phyloP scores from a whole-genome alignment of 1,140 invertebrate genomes.

The Ruditapes philippinarum region DNA sequence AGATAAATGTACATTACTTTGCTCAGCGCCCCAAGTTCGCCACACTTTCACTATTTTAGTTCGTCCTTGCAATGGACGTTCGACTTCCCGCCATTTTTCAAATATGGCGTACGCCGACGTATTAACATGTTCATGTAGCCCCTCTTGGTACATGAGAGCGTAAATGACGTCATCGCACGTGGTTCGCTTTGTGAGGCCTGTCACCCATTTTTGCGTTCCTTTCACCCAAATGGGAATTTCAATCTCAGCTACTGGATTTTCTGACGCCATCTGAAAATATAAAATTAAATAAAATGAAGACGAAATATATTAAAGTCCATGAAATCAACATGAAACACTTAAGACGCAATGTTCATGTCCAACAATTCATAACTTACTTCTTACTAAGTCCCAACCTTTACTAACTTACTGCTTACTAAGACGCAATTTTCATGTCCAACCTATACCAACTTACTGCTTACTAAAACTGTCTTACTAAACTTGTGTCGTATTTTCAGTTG shows the following conservation, averaged over 20 bases:
- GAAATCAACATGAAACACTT: no score
- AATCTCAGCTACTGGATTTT: slow-evolving; percentile 44
- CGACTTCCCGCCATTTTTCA: slow-evolving; percentile 89
- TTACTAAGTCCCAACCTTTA: no score
- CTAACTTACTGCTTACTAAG: no score
- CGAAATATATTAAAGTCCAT: no score
- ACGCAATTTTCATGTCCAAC: no score
- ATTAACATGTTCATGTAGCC: slow-evolving; percentile 79
- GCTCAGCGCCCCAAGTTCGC: slow-evolving; percentile 92
- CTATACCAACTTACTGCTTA: no score
- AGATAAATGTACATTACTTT: slow-evolving; percentile 89
- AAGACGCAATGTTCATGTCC: no score
- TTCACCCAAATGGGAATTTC: slow-evolving; percentile 93
- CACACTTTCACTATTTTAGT: slow-evolving; percentile 92
- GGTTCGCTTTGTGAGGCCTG: slow-evolving; percentile 91
- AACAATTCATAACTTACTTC: no score
- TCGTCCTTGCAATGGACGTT: slow-evolving; percentile 90
- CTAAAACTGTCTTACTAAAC: no score
- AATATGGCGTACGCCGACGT: slow-evolving; percentile 81
- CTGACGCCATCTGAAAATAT: slow-evolving; percentile 65
- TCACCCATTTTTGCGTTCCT: slow-evolving; percentile 92
- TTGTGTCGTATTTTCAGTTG: no score
- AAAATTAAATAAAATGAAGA: not conserved
- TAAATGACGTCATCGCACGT: slow-evolving; percentile 93
- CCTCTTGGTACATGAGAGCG: slow-evolving; percentile 88